phyloP scores from a whole-genome alignment of 2,888 invertebrate genomes.

The Ophioninae sp. region DNA sequence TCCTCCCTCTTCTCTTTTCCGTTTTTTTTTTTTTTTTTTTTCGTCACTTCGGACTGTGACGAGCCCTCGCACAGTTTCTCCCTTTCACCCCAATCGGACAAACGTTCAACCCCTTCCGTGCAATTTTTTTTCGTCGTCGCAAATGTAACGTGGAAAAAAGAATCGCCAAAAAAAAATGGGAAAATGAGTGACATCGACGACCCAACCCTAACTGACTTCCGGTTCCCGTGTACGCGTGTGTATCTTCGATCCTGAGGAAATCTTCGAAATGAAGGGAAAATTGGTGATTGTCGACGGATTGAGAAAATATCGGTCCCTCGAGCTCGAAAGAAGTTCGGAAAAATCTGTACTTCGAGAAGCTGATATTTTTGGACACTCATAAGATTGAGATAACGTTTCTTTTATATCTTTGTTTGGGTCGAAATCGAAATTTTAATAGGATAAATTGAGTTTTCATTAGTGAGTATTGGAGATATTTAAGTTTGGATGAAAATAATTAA shows the following conservation, averaged over 20 bases:
- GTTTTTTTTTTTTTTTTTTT: neutral
- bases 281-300: constrained; percentile 54
- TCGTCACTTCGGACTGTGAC: neutral
- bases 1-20: neutral
- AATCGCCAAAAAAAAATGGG: constrained; percentile 1
- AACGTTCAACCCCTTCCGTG: constrained; percentile 7
- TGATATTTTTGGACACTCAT: neutral
- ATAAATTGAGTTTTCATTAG: too few relatives aligned
- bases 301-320: constrained; percentile 60
- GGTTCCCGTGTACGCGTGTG: neutral
- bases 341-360: constrained; percentile 43
- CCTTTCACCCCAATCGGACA: constrained; percentile 24
- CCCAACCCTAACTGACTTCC: neutral
- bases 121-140: neutral
- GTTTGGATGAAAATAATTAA: too few relatives aligned
- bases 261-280: neutral
- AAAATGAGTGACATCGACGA: neutral
- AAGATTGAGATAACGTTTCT: neutral
- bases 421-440: too few relatives aligned
- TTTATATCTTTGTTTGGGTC: neutral
- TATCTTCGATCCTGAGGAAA: neutral
- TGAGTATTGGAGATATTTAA: too few relatives aligned
- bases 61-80: constrained; percentile 20
- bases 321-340: constrained; percentile 21
- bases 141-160: neutral